A percentile compares a stretch with the other conserved stretches of the same genome.
These are phyloP conservation scores for Oeneis ivallda DNA, from an alignment of 2,888 invertebrate genomes.

Conservation along the genomic window DNA sequence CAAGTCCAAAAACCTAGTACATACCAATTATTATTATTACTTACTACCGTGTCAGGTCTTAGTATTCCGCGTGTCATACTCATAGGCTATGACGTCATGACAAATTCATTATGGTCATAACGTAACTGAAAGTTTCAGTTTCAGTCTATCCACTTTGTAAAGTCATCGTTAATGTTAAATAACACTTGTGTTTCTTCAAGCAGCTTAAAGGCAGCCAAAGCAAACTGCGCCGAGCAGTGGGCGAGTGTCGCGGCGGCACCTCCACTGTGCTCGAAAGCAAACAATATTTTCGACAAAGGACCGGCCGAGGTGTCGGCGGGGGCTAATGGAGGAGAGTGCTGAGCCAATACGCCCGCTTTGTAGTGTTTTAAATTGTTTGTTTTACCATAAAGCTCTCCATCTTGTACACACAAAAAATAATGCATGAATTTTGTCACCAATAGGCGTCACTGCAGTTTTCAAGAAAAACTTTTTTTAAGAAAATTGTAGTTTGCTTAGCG, in stretches of 20 bases:
- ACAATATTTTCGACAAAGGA: constrained; percentile 74
- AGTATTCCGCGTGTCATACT: no score
- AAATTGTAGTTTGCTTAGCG: no score
- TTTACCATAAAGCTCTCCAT: constrained; percentile 78
- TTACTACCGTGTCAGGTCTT: no score
- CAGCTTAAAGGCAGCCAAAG: constrained; percentile 55
- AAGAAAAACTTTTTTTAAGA: constrained; percentile 1
- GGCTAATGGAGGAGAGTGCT: constrained; percentile 80
- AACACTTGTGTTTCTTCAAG: constrained; percentile 44
- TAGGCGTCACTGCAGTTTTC: constrained; percentile 1
- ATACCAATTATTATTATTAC: no score
- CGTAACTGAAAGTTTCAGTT: neutral
- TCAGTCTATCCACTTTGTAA: constrained; percentile 16
- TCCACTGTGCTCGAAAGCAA: constrained; percentile 59
- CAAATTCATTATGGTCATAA: neutral
- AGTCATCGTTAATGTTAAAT: constrained; percentile 41
- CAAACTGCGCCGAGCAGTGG: constrained; percentile 63
- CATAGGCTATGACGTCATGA: no score
- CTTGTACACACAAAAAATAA: constrained; percentile 30
- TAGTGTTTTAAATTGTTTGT: constrained; percentile 82
- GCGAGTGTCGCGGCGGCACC: constrained; percentile 69
- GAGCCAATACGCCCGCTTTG: constrained; percentile 72
- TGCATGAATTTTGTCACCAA: constrained; percentile 25
- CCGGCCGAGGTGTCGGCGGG: constrained; percentile 71
- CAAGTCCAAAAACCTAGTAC: no score